phyloP scores from a whole-genome alignment of 2,113 vertebrate species.

The Zosterops pallidus region DNA sequence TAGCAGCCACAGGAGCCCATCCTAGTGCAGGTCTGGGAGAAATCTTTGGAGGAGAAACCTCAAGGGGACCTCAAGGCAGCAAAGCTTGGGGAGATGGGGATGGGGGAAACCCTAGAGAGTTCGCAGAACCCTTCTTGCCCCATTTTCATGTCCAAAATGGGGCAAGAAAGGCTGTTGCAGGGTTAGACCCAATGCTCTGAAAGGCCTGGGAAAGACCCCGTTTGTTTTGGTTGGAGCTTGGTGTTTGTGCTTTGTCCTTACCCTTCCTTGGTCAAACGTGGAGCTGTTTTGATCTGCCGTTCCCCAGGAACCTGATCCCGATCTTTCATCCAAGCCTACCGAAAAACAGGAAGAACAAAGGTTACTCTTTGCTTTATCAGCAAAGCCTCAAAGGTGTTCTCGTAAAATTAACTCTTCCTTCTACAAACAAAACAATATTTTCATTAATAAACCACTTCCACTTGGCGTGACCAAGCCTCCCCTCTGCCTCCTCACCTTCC shows the following conservation, averaged over 20 bases:
- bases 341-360: slow-evolving; percentile 54
- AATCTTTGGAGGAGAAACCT: neutral
- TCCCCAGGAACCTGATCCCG: slow-evolving; percentile 89
- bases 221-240: neutral
- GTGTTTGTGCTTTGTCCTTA: slow-evolving; percentile 71
- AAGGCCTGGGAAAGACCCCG: neutral
- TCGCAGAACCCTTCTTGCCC: neutral
- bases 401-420: slow-evolving; percentile 67
- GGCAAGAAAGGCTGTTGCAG: neutral
- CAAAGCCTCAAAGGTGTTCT: slow-evolving; percentile 64
- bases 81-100: neutral
- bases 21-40: rapidly evolving
- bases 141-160: neutral
- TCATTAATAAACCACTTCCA: slow-evolving; percentile 55
- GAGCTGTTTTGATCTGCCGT: slow-evolving; percentile 90
- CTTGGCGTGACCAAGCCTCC: neutral
- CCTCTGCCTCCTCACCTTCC: slow-evolving; percentile 42
- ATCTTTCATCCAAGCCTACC: slow-evolving; percentile 88
- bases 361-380: slow-evolving; percentile 66
- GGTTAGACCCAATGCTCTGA: neutral
- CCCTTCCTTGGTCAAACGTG: slow-evolving; percentile 91
- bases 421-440: slow-evolving; percentile 67
- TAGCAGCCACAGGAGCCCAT: neutral
- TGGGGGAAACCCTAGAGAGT: neutral
- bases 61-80: neutral